Evolutionary conservation across 2,113 vertebrate genomes (phyloP), one percentile per base, ranked within the genome.

Genomic region (Tupaia chinensis): DNA sequence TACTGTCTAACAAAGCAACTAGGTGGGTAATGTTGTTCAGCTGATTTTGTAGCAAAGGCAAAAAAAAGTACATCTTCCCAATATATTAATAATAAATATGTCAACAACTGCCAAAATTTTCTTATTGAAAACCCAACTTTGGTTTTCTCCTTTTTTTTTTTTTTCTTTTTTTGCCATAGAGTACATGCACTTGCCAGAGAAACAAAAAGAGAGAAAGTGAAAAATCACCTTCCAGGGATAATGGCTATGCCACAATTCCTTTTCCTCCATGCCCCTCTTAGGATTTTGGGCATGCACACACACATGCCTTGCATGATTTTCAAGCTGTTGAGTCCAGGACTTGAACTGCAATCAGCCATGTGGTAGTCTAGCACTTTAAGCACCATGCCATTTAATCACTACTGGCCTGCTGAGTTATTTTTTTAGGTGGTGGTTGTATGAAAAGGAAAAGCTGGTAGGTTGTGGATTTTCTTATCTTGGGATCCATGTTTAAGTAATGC

Each of bases 11-110:
- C 66, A 79, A 65, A 82, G 54, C n/a, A 84, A 44, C 66, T 79
- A n/a, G 29, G 69, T 86, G 70, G 27, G 19, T 86, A 74, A 61
- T 44, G 27, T 34, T 32, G 14, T 94, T 94, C 27, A 87, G 32
- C 16, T 79, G 65, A 60, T 70, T 95, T 97, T 72, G 29, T 83
- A 93, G 25, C 78, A 82, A 83, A 66, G 22, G 81, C 22, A n/a
- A 44, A 44, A 89, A 68, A 74, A 95, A 78, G 17, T 54, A 70
- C 12, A 87, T 77, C 15, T 32, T 85, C 29, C 20, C 53, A 25
- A 17, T 79, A 16, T 60, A 85, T 85, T 78, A 91, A 91, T 60
- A 85, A 88, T 78, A 91, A 91, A 72, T 5, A 12, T 72, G 22
- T 80, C 76, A 89, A 25, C 25, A 69, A 29, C 68, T 87, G 65